A percentile compares a stretch with the other conserved stretches of the same genome.
Conservation (phyloP, 2,113 vertebrate species). For the Dissostichus mawsoni region DNA sequence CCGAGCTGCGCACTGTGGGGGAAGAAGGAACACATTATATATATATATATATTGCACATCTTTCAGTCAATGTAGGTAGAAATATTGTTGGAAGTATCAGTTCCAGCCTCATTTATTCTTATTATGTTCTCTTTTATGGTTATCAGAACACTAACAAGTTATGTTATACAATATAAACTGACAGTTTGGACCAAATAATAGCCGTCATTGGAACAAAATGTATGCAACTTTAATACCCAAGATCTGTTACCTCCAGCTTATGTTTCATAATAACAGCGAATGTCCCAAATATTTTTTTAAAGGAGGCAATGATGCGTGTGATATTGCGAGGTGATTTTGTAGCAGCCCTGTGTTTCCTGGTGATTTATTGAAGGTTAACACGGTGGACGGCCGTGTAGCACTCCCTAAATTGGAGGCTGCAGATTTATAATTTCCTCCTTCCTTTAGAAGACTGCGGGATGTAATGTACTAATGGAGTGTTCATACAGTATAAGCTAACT, state of each 20-base stretch:
- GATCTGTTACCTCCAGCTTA: background rate
- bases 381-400: background rate
- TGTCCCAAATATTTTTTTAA: background rate
- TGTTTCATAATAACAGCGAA: background rate
- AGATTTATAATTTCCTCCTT: background rate
- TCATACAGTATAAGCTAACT: no score
- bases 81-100: constrained; percentile 21
- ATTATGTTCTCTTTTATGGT: background rate
- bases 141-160: background rate
- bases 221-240: background rate
- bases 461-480: background rate
- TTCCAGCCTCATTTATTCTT: background rate
- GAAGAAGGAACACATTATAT: constrained; percentile 13
- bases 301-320: background rate
- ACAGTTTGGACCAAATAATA: background rate
- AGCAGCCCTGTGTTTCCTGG: background rate
- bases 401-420: background rate
- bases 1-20: background rate
- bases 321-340: background rate
- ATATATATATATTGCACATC: constrained; percentile 26
- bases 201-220: background rate
- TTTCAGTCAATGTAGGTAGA: background rate
- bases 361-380: background rate
- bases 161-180: background rate
- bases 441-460: background rate